Percentiles rank a stretch among this genome's conserved stretches.
phyloP scores from a whole-genome alignment of 2,797 vertebrate species.

The Anniella stebbinsi region DNA sequence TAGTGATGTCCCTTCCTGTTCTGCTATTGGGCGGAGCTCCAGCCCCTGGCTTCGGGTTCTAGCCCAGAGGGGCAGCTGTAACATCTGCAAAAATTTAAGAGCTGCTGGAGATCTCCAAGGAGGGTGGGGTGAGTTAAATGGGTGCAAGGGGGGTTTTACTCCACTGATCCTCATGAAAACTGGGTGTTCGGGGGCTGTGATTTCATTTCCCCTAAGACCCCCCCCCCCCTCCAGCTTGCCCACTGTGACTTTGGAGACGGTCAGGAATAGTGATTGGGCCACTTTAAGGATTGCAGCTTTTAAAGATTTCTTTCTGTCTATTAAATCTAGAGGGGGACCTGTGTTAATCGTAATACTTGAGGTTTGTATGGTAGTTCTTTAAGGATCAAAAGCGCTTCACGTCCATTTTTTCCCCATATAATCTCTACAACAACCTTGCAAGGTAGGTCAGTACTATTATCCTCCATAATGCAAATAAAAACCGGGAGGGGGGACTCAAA shows the following conservation, averaged over 20 bases:
- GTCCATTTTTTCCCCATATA: no score
- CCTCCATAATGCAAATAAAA: no score
- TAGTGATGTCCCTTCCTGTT: not conserved
- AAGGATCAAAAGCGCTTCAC: no score
- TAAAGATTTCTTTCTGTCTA: not conserved
- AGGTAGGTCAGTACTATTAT: no score
- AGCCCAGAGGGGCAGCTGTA: not conserved
- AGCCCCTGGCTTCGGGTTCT: not conserved
- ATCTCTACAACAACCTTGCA: no score
- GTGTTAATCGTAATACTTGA: not conserved
- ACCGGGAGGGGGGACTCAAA: no score
- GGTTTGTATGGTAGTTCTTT: not conserved
- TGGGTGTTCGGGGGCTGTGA: no score
- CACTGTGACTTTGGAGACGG: not conserved
- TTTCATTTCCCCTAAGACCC: no score
- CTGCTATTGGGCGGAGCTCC: not conserved
- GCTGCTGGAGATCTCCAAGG: accelerated
- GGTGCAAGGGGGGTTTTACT: no score
- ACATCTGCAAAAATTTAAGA: not conserved
- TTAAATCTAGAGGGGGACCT: not conserved
- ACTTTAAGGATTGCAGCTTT: not conserved
- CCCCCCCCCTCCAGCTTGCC: no score
- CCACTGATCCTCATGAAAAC: no score
- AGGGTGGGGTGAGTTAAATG: not conserved
- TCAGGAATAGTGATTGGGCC: not conserved